phyloP scores from a whole-genome alignment of 2,113 vertebrate genomes.

The Puma concolor region DNA sequence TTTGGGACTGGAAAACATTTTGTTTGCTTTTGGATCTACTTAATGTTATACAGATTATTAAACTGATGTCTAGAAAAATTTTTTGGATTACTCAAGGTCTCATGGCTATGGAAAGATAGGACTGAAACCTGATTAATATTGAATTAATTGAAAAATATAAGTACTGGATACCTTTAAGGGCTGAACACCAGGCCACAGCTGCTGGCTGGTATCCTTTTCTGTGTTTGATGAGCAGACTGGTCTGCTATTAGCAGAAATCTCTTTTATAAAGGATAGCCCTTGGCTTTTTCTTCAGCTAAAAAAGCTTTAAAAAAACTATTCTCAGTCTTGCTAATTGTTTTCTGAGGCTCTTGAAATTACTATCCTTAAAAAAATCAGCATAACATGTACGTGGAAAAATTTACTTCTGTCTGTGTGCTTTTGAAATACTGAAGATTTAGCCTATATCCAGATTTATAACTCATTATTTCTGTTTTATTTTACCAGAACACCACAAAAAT shows the following conservation, averaged over 20 bases:
- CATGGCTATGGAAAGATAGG: background rate
- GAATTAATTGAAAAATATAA: background rate
- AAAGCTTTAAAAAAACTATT: background rate
- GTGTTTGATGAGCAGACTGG: background rate
- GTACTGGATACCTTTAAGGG: background rate
- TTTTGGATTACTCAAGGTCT: background rate
- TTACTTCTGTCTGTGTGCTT: background rate
- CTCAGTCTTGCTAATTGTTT: background rate
- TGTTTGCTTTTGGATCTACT: background rate
- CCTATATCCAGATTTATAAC: background rate
- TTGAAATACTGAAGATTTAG: conserved; percentile 35
- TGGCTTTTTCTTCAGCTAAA: conserved; percentile 1
- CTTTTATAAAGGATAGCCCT: background rate
- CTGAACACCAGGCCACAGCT: background rate
- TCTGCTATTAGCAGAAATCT: background rate
- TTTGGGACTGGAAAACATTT: conserved; percentile 34
- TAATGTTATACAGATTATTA: conserved; percentile 33
- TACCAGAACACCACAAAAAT: background rate
- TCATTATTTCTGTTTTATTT: background rate
- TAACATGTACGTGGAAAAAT: background rate
- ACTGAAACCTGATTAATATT: background rate
- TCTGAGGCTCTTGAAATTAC: background rate
- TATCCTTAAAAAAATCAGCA: background rate
- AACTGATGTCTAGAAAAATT: background rate
- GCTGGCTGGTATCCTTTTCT: background rate